A percentile compares a stretch with the other conserved stretches of the same genome.
Conservation (phyloP, 2,888 invertebrate species). For the Acleris holmiana region DNA sequence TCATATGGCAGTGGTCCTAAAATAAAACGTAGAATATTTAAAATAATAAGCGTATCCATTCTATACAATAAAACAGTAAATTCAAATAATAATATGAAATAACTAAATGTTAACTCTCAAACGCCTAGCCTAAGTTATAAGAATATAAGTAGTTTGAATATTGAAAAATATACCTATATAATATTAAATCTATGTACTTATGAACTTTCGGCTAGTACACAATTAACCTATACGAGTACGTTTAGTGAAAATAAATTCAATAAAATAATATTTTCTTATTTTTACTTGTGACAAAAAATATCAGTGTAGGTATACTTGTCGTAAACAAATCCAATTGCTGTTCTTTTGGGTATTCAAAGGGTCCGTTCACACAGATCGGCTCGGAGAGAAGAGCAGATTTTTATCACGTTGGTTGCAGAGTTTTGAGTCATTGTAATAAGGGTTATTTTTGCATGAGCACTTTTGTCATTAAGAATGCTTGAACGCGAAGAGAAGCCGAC, state of each 20-base stretch:
- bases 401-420: too few species aligned
- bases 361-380: too few species aligned
- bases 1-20: slow-evolving; percentile 73
- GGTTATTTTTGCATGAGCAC: too few species aligned
- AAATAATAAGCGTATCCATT: slow-evolving; percentile 77
- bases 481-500: too few species aligned
- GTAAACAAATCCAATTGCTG: background rate
- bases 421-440: too few species aligned
- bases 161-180: slow-evolving; percentile 43
- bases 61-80: slow-evolving; percentile 41
- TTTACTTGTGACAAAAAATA: background rate
- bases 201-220: slow-evolving; percentile 20
- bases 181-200: slow-evolving; percentile 32
- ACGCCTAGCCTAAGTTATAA: slow-evolving; percentile 36
- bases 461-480: too few species aligned
- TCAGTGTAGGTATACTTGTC: background rate
- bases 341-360: too few species aligned
- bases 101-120: slow-evolving; percentile 5
- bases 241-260: too few species aligned
- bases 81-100: slow-evolving; percentile 37
- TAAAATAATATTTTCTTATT: background rate
- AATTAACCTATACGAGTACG: background rate
- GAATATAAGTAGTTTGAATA: slow-evolving; percentile 41
- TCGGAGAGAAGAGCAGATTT: too few species aligned
- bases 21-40: slow-evolving; percentile 54